Conservation (phyloP, 2,797 vertebrate genomes). For the Typhlichthys subterraneus region DNA sequence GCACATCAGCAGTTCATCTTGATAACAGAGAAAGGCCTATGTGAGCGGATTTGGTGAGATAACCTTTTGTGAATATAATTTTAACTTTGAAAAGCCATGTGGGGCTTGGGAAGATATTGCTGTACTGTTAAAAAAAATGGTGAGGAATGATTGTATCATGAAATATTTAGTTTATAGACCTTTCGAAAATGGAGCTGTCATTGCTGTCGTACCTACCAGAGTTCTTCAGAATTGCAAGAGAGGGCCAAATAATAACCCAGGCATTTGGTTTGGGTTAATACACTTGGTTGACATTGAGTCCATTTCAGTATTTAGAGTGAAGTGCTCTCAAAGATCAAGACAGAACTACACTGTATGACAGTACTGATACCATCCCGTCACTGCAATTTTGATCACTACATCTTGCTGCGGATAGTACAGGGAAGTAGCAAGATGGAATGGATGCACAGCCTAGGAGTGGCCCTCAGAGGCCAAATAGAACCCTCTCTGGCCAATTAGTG, state of each 20-base stretch:
- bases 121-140: background rate
- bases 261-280: background rate
- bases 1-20: slow-evolving; percentile 71
- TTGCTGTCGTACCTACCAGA: background rate
- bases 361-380: slow-evolving; percentile 36
- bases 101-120: background rate
- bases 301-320: background rate
- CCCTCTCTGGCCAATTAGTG: slow-evolving; percentile 64
- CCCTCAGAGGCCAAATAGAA: slow-evolving; percentile 63
- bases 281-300: background rate
- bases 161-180: slow-evolving; percentile 38
- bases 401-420: slow-evolving; percentile 51
- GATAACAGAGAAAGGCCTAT: slow-evolving; percentile 65
- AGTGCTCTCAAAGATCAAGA: slow-evolving; percentile 7
- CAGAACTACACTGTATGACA: slow-evolving; percentile 1
- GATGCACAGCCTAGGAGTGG: slow-evolving; percentile 53
- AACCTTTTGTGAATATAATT: slow-evolving; percentile 71
- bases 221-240: slow-evolving; percentile 1
- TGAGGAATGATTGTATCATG: slow-evolving; percentile 43
- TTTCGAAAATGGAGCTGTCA: slow-evolving; percentile 36
- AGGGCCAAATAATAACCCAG: no score
- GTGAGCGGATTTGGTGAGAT: slow-evolving; percentile 66
- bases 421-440: slow-evolving; percentile 64
- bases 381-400: slow-evolving; percentile 30
- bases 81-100: slow-evolving; percentile 46